Conservation (phyloP, 2,797 vertebrate genomes). For the Mus minutoides region DNA sequence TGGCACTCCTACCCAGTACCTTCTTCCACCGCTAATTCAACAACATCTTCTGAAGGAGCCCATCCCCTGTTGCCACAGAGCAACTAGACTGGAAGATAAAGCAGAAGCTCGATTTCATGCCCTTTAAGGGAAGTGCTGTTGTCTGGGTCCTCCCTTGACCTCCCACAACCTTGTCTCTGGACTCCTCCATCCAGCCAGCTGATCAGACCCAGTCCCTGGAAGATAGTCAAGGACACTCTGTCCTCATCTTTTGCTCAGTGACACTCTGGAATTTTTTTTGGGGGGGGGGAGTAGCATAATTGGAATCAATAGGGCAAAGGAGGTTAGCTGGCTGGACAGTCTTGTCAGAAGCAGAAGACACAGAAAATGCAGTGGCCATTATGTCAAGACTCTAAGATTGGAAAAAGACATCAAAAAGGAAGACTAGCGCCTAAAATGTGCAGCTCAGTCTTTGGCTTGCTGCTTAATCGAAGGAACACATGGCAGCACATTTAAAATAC, state of each 20-base stretch:
- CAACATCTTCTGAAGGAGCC: background rate
- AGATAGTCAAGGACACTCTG: background rate
- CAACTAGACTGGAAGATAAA: background rate
- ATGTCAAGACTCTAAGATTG: background rate
- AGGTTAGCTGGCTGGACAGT: conserved; percentile 26
- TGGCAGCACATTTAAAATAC: conserved; percentile 27
- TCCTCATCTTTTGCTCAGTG: background rate
- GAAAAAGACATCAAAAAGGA: conserved; percentile 51
- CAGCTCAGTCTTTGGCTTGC: conserved; percentile 36
- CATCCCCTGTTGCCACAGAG: background rate
- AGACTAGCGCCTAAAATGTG: conserved; percentile 6
- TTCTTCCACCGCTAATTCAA: background rate
- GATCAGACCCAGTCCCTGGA: background rate
- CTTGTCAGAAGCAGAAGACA: conserved; percentile 40
- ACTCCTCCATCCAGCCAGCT: background rate
- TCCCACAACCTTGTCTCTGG: background rate
- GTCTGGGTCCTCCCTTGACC: background rate
- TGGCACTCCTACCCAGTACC: background rate
- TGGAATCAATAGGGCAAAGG: conserved; percentile 56
- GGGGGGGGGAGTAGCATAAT: background rate
- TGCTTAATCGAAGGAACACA: conserved; percentile 48
- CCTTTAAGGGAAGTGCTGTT: background rate
- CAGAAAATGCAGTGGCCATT: background rate
- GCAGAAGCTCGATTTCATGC: background rate
- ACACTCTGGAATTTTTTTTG: background rate